Evolutionary conservation across 2,888 invertebrate species (phyloP).

Genomic region (Phyllotreta cruciferae): DNA sequence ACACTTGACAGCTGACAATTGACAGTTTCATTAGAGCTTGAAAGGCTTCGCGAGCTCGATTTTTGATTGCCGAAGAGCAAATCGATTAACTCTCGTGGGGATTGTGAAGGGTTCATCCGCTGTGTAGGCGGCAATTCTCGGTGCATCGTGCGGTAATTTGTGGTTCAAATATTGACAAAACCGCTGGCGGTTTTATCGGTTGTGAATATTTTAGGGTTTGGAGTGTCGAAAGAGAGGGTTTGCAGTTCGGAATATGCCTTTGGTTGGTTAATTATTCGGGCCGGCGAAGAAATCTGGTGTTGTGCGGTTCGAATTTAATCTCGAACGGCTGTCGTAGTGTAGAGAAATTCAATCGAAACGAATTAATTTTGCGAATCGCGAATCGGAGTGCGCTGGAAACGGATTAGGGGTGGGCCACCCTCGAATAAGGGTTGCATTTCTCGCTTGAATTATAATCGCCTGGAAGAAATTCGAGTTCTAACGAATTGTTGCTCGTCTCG

Average conservation of each 20-base stretch:
- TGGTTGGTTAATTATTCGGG: not conserved
- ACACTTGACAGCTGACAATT: too few relatives aligned
- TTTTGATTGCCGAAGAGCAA: too few relatives aligned
- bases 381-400: not conserved
- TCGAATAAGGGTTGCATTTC: not conserved
- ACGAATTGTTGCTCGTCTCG: not conserved
- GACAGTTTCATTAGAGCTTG: too few relatives aligned
- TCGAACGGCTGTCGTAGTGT: not conserved
- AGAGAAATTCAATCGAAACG: conserved; percentile 3
- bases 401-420: not conserved
- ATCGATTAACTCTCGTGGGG: too few relatives aligned
- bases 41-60: too few relatives aligned
- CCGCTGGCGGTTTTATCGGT: not conserved
- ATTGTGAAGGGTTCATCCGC: too few relatives aligned
- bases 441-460: not conserved
- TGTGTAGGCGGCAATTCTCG: not conserved
- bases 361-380: conserved; percentile 11
- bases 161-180: conserved; percentile 3
- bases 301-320: not conserved
- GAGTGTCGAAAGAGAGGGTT: conserved; percentile 2
- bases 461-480: not conserved
- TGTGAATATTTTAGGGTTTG: conserved; percentile 6
- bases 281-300: too few relatives aligned
- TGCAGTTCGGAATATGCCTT: not conserved
- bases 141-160: conserved; percentile 1